Evolutionary conservation across 2,797 vertebrate species (phyloP), one percentile per base, ranked within the genome.

Genomic region (Rhinophrynus dorsalis): DNA sequence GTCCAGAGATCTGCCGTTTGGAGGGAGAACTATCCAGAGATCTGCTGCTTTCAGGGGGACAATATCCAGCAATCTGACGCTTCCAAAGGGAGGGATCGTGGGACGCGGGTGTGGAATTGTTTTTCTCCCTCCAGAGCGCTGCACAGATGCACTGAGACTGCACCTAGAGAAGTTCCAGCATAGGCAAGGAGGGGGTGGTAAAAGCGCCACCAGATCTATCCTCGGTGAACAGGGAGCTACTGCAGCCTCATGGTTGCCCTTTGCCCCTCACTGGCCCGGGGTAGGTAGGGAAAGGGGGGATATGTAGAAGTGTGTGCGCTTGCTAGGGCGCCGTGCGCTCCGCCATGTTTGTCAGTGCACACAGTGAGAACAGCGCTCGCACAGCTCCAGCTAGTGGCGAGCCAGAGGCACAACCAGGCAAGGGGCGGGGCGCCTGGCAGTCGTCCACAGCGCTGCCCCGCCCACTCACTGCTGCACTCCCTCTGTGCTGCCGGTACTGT

Each of bases 341-440:
- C 59, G 68, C 68, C 68, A 71, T 71, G 68, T 56, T n/a, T 71
- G 58, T 50, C 32, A 27, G 54, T 58, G 54, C 58, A 62, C 23
- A 44, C 10, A 44, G 24, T 29, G 23, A 27, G 20, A 59, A 20
- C 52, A 24, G 17, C 17, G 2, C 32, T 21, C n/a, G 47, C 52
- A 37, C 35, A 21, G 47, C 44, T 17, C 60, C 9, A 9, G 24
- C 40, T 18, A 1, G 40, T 20, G 40, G 40, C 2, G 40, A 44
- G 37, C 37, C n/a, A 27, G 20, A 32, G 10, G 3, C 7, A 33
- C 37, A 29, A 13, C 56, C 33, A 11, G 32, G 3, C 0, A 21
- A 26, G 48, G 48, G 48, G 62, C 48, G 63, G 50, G 52, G 32
- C 32, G 2, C 15, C 38, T 26, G 68, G 18, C 59, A 56, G 40